Conservation (phyloP, 2,888 invertebrate genomes). For the Lampropteryx suffumata region DNA sequence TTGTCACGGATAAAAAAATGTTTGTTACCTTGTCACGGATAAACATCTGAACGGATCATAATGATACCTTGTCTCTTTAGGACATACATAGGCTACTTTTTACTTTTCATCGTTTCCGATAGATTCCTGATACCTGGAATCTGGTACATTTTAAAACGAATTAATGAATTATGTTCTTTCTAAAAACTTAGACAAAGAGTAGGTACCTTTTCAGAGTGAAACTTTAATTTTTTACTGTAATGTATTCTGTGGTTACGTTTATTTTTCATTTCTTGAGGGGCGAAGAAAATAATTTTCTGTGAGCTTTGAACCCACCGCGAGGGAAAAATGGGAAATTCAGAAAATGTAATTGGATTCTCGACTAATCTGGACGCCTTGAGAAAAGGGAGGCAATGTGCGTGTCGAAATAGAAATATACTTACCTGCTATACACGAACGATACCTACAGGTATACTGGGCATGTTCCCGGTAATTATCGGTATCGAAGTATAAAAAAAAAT, state of each 20-base stretch:
- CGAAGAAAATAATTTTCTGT: conserved; percentile 79
- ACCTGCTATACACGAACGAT: conserved; percentile 6
- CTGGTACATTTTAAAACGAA: no score
- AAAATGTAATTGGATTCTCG: conserved; percentile 80
- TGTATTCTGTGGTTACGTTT: conserved; percentile 50
- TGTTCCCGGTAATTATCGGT: no score
- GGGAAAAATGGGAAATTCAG: conserved; percentile 77
- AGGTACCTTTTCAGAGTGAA: neutral
- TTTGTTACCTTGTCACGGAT: no score
- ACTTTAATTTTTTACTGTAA: neutral
- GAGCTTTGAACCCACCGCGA: conserved; percentile 77
- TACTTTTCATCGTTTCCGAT: no score
- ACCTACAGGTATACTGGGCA: conserved; percentile 3
- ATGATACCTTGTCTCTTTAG: no score
- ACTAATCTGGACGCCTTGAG: conserved; percentile 75
- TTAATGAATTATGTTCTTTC: no score
- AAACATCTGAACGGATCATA: no score
- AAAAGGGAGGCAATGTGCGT: conserved; percentile 53
- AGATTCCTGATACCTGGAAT: no score
- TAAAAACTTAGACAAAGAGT: no score
- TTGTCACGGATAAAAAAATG: no score
- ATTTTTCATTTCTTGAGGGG: conserved; percentile 79
- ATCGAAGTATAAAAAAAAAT: no score
- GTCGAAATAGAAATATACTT: conserved; percentile 56
- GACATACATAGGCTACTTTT: no score